These are phyloP conservation scores for Tolypeutes matacus DNA, from an alignment of 2,797 vertebrate species.

Conservation along the genomic window DNA sequence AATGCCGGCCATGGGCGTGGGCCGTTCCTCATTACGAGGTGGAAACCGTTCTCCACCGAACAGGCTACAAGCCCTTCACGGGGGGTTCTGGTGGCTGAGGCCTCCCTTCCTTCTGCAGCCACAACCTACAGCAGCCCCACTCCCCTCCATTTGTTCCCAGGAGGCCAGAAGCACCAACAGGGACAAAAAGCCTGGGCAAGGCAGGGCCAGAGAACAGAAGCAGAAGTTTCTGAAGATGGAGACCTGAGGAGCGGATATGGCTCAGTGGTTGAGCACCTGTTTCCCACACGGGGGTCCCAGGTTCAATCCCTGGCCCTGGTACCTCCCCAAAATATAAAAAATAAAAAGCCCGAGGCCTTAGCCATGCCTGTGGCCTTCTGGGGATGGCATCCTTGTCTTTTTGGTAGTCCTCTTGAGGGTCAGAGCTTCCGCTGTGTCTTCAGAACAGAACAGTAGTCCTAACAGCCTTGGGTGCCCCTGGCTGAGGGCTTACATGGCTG, in stretches of 20 bases:
- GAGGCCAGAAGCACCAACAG: not conserved
- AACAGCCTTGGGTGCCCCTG: rapidly evolving
- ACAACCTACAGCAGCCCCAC: not conserved
- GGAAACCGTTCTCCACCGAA: not conserved
- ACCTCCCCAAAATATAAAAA: too few species aligned
- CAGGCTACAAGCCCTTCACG: not conserved
- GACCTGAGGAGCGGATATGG: rapidly evolving
- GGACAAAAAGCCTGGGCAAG: too few species aligned
- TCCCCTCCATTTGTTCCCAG: not conserved
- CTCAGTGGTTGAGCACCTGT: too few species aligned
- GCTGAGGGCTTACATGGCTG: not conserved
- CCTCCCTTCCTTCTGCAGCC: not conserved
- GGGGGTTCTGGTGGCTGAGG: not conserved
- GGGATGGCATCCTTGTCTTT: rapidly evolving
- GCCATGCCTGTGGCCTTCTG: too few species aligned
- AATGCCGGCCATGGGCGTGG: rapidly evolving
- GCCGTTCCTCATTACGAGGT: rapidly evolving
- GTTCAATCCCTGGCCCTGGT: too few species aligned
- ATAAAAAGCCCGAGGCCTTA: too few species aligned
- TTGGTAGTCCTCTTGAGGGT: not conserved
- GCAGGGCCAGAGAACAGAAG: not conserved
- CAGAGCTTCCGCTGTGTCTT: not conserved
- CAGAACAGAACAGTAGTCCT: not conserved
- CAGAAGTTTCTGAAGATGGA: not conserved
- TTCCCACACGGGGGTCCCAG: too few species aligned